Evolutionary conservation across 2,797 vertebrate species (phyloP), one percentile per base, ranked within the genome.

Genomic region (Molothrus ater): DNA sequence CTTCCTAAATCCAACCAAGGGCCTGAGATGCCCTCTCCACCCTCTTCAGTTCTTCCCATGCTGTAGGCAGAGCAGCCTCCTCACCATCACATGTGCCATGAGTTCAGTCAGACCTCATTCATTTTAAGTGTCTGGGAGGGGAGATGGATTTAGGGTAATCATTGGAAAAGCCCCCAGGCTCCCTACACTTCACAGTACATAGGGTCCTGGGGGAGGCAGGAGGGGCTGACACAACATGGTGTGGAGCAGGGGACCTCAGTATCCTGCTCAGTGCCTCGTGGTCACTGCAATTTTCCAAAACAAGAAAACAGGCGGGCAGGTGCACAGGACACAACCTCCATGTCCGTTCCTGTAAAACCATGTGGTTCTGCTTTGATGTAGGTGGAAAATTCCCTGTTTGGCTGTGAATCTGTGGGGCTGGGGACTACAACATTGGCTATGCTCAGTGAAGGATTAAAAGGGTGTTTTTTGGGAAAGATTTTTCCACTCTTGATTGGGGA

Each of bases 351-450:
- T 57, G 48, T 53, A 86, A 90, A 95, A 86, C 9, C 13, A 1
- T 20, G 1, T 1, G 22, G 31, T 24, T 88, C 42, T 53, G 60
- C 95, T 97, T 96, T 95, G 95, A 97, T 96, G 63, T 85, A 50
- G 68, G 25, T 96, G 96, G 96, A 96, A 97, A 97, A 93, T 95
- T 95, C 91, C 83, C 90, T 82, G 26, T 96, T 86, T 95, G 88
- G 74, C 70, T 9, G 0, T 70, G 57, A 60, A 70, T 72, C 31
- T 66, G 36, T 22, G 26, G 34, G 40, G 26, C 15, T 32, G 40
- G 47, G 69, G 79, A 76, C 28, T 68, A 75, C 73, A 57, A 28
- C 0, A 14, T 15, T 0, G 2, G 43, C 60, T 86, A 8, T 0
- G 0, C 29, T 84, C 2, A 0, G 40, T 17, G 48, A 92, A 68